phyloP scores from a whole-genome alignment of 2,888 invertebrate species.

The Callosobruchus maculatus region DNA sequence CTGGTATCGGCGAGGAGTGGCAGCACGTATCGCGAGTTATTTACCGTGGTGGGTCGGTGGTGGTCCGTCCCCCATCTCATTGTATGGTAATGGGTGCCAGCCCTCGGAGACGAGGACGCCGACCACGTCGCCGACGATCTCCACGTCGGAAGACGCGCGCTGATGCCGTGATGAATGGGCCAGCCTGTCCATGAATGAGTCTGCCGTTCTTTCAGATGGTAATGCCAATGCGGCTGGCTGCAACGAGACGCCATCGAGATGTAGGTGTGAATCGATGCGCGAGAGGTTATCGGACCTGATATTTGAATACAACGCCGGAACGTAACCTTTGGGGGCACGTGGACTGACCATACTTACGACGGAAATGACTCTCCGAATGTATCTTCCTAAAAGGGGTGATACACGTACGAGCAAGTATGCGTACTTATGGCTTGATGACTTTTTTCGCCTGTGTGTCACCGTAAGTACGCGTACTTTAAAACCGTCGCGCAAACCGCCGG shows the following conservation, averaged over 20 bases:
- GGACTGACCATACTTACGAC: not conserved
- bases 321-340: not conserved
- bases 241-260: not conserved
- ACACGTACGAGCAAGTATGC: no score
- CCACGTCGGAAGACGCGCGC: not conserved
- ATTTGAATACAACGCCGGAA: not conserved
- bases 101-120: not conserved
- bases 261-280: not conserved
- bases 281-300: not conserved
- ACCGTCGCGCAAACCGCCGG: no score
- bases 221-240: not conserved
- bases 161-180: not conserved
- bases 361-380: not conserved
- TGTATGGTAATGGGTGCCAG: not conserved
- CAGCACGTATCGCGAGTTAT: not conserved
- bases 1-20: not conserved
- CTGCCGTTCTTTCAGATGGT: not conserved
- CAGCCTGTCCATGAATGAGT: not conserved
- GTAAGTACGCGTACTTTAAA: no score
- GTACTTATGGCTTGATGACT: no score
- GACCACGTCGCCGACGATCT: not conserved
- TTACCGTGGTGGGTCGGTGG: not conserved
- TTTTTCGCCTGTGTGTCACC: no score
- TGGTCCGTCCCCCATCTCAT: not conserved
- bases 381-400: not conserved